These are phyloP conservation scores for Apodemus speciosus DNA, from an alignment of 2,113 vertebrate genomes.

Conservation along the genomic window DNA sequence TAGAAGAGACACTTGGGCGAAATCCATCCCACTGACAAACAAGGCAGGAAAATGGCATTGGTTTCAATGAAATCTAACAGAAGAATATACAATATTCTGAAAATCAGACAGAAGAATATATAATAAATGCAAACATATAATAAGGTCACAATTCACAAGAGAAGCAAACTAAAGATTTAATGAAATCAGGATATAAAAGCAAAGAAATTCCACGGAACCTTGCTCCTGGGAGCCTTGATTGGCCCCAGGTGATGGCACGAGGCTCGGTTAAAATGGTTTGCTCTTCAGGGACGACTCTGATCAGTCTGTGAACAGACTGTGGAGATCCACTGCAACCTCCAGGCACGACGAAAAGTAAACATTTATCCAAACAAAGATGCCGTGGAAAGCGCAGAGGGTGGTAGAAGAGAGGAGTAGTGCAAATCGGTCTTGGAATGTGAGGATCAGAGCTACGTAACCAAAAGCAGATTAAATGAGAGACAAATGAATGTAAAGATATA, in stretches of 20 bases:
- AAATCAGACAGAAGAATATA: not conserved
- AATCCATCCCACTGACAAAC: slow-evolving; percentile 26
- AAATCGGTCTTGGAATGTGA: not conserved
- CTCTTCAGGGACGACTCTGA: not conserved
- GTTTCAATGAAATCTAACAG: not conserved
- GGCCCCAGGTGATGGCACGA: not conserved
- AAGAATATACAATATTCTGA: not conserved
- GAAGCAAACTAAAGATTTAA: not conserved
- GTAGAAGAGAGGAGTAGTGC: not conserved
- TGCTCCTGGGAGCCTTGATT: not conserved
- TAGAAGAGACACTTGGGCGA: not conserved
- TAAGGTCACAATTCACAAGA: not conserved
- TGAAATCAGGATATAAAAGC: not conserved
- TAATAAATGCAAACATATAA: not conserved
- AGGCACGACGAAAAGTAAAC: not conserved
- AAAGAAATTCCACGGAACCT: not conserved
- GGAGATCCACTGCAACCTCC: not conserved
- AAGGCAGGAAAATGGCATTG: not conserved
- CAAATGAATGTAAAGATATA: not conserved
- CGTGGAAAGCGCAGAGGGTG: not conserved
- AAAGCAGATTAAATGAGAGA: not conserved
- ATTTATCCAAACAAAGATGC: not conserved
- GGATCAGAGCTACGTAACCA: not conserved
- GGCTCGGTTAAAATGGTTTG: not conserved
- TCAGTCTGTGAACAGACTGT: not conserved